These are phyloP conservation scores for Heteromyza rotundicornis DNA, from an alignment of 2,888 invertebrate genomes.

Conservation along the genomic window DNA sequence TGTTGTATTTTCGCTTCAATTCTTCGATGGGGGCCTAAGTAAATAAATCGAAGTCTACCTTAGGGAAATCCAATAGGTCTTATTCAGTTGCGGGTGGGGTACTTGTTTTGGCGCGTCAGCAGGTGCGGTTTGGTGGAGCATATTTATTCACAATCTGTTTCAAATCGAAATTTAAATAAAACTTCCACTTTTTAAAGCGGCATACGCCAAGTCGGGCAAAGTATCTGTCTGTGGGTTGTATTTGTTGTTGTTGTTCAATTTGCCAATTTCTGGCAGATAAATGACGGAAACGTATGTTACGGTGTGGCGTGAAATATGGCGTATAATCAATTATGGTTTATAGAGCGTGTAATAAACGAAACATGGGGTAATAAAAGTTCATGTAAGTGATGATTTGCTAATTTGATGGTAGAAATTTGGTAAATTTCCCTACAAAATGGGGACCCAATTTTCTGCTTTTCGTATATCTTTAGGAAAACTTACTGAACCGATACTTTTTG, in stretches of 20 bases:
- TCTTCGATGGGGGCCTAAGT: not conserved
- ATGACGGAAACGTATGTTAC: not conserved
- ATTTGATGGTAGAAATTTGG: no score
- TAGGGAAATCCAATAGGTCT: not conserved
- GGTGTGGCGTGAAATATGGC: conserved; percentile 2
- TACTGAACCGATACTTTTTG: no score
- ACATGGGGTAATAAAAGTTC: no score
- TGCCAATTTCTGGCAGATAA: no score
- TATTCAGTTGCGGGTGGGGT: not conserved
- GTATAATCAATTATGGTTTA: conserved; percentile 7
- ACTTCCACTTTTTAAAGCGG: not conserved
- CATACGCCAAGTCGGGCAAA: not conserved
- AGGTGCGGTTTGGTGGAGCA: not conserved
- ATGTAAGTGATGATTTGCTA: no score
- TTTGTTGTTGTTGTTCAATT: not conserved
- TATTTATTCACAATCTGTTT: conserved; percentile 6
- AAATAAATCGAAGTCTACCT: not conserved
- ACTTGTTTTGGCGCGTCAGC: not conserved
- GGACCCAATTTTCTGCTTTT: no score
- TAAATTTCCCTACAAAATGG: no score
- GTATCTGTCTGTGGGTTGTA: not conserved
- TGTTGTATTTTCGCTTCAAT: not conserved
- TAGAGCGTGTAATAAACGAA: no score
- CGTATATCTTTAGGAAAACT: no score
- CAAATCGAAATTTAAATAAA: not conserved